Percentiles rank a stretch among this genome's conserved stretches.
Evolutionary conservation across 1,140 invertebrate genomes (phyloP).

Genomic region (Papilio helenus): DNA sequence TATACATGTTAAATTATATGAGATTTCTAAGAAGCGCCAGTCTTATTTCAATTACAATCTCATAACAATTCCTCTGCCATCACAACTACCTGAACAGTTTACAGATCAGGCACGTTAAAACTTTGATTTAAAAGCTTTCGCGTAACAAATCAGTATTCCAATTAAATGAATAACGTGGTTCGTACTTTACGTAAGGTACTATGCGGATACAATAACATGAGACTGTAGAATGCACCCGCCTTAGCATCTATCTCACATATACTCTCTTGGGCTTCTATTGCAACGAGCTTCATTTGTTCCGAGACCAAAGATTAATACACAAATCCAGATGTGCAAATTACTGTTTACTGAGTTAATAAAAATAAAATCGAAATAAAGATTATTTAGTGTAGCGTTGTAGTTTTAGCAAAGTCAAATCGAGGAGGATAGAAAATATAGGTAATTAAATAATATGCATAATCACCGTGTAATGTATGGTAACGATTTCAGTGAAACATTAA

Average conservation of each 20-base stretch:
- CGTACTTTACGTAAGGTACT: neutral
- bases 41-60: neutral
- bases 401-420: neutral
- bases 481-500: conserved; percentile 15
- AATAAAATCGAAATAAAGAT: too few species aligned
- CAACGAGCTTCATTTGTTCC: neutral
- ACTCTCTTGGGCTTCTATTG: neutral
- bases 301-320: too few species aligned
- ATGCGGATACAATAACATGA: neutral
- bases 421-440: neutral
- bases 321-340: too few species aligned
- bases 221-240: neutral
- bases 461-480: neutral
- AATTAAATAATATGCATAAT: neutral
- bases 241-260: neutral
- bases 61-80: conserved; percentile 1
- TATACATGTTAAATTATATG: conserved; percentile 12
- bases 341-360: too few species aligned
- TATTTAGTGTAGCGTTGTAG: neutral
- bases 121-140: conserved; percentile 4
- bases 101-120: neutral
- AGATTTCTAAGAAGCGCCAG: conserved; percentile 32
- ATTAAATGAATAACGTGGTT: neutral
- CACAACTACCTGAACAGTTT: conserved; percentile 24
- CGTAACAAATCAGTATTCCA: neutral